A percentile compares a stretch with the other conserved stretches of the same genome.
Conservation (phyloP, 1,140 invertebrate genomes). For the Rhyzopertha dominica region DNA sequence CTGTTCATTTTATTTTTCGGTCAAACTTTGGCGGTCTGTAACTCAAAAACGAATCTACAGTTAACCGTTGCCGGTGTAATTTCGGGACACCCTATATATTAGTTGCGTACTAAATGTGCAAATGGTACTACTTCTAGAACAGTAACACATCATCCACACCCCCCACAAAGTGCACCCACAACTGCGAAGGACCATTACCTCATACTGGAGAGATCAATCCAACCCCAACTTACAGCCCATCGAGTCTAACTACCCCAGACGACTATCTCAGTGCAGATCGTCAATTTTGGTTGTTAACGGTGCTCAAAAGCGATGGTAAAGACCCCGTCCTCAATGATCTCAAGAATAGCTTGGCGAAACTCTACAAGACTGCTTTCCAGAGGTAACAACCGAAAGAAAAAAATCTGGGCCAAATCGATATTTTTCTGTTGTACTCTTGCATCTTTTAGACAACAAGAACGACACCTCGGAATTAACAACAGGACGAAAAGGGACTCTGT, state of each 20-base stretch:
- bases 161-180: conserved; percentile 25
- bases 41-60: no score
- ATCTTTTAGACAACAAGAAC: conserved; percentile 61
- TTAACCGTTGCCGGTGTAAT: no score
- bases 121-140: no score
- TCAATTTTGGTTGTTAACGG: conserved; percentile 75
- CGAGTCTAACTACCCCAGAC: conserved; percentile 11
- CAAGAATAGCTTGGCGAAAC: conserved; percentile 54
- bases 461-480: conserved; percentile 57
- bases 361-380: conserved; percentile 61
- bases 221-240: conserved; percentile 26
- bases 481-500: conserved; percentile 28
- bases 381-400: conserved; percentile 44
- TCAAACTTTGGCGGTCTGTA: no score
- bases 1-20: no score
- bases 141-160: no score
- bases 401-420: not conserved
- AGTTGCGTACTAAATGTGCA: no score
- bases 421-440: not conserved
- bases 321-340: conserved; percentile 46
- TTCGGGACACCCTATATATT: no score
- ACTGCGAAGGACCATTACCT: conserved; percentile 21
- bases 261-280: conserved; percentile 48
- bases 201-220: conserved; percentile 27
- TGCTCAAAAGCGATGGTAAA: conserved; percentile 50